Evolutionary conservation across 2,888 invertebrate genomes (phyloP).

Genomic region (Dicranocentrus wangi): DNA sequence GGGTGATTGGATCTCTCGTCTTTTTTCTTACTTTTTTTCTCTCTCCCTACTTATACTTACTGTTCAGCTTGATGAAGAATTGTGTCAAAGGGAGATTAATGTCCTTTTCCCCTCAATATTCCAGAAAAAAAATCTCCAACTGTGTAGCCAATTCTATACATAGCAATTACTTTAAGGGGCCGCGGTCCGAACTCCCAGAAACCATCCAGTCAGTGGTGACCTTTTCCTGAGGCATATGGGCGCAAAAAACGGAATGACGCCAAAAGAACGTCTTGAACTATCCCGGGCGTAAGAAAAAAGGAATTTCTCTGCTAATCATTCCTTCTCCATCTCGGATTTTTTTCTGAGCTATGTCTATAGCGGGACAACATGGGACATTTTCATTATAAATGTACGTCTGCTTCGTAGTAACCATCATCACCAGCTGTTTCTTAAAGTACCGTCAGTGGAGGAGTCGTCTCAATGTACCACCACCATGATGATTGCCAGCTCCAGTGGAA

Average conservation of each 20-base stretch:
- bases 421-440: neutral
- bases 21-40: conserved; percentile 38
- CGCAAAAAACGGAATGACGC: too few relatives aligned
- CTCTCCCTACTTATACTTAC: conserved; percentile 43
- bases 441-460: too few relatives aligned
- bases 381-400: neutral
- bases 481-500: too few relatives aligned
- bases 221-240: conserved; percentile 13
- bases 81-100: conserved; percentile 72
- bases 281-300: neutral
- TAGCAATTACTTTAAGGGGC: conserved; percentile 37
- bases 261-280: neutral
- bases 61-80: conserved; percentile 70
- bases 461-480: too few relatives aligned
- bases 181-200: neutral
- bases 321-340: neutral
- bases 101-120: conserved; percentile 39
- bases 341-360: neutral
- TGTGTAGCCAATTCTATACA: conserved; percentile 6
- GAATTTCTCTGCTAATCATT: neutral
- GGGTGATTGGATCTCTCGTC: conserved; percentile 55
- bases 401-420: too few relatives aligned
- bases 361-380: neutral
- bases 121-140: neutral
- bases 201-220: neutral